Conservation (phyloP, 2,113 vertebrate genomes). For the Phainopepla nitens region DNA sequence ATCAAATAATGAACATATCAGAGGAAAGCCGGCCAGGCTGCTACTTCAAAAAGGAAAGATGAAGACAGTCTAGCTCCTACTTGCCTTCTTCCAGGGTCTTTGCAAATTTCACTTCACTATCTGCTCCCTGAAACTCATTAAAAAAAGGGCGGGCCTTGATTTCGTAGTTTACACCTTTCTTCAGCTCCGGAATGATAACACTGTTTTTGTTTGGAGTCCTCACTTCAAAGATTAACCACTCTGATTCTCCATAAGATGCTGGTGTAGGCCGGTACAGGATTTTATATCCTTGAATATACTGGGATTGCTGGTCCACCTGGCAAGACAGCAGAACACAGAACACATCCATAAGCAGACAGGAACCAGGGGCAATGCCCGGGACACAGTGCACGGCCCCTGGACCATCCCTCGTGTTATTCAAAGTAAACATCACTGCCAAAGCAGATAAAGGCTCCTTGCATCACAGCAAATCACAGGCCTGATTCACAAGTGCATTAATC, state of each 20-base stretch:
- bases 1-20: constrained; percentile 45
- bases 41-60: constrained; percentile 59
- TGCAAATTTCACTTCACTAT: constrained; percentile 94
- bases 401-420: background rate
- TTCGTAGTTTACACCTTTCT: constrained; percentile 92
- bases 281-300: constrained; percentile 96
- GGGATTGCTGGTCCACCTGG: constrained; percentile 96
- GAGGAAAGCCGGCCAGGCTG: constrained; percentile 2
- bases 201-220: constrained; percentile 88
- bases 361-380: background rate
- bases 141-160: constrained; percentile 97
- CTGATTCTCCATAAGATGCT: constrained; percentile 76
- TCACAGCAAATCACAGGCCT: background rate
- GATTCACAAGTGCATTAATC: background rate
- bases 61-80: constrained; percentile 59
- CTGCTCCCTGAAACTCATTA: constrained; percentile 97
- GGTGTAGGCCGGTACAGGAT: constrained; percentile 88
- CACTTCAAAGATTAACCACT: constrained; percentile 95
- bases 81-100: constrained; percentile 97
- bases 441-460: background rate
- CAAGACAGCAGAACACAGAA: background rate
- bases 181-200: constrained; percentile 85
- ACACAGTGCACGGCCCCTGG: rapidly evolving
- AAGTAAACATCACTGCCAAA: background rate
- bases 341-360: background rate